Evolutionary conservation across 2,113 vertebrate species (phyloP).

Genomic region (Oreamnos americanus): DNA sequence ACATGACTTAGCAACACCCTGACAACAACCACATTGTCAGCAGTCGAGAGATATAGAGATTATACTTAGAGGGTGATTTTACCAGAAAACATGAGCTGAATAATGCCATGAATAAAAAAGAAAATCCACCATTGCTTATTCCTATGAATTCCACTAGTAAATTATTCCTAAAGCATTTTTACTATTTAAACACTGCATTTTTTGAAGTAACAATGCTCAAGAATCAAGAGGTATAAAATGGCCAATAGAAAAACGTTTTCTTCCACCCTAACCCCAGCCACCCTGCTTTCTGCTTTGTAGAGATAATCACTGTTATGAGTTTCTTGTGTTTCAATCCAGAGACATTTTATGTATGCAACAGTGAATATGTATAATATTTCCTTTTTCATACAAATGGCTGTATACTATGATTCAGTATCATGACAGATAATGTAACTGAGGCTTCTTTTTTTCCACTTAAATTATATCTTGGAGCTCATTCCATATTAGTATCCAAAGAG

Average conservation of each 20-base stretch:
- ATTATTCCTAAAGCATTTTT: neutral
- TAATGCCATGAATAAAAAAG: neutral
- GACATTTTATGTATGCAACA: neutral
- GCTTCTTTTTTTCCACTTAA: neutral
- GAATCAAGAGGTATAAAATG: constrained; percentile 1
- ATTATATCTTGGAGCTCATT: neutral
- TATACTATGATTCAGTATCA: neutral
- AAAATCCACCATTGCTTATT: neutral
- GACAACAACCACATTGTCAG: neutral
- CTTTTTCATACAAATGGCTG: neutral
- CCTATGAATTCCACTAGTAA: neutral
- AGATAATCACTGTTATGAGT: neutral
- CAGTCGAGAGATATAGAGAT: constrained; percentile 34
- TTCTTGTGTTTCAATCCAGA: neutral
- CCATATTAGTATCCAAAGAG: neutral
- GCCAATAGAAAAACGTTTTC: neutral
- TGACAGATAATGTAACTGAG: neutral
- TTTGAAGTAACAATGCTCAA: neutral
- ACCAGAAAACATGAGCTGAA: neutral
- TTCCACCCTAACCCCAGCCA: neutral
- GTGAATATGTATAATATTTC: neutral
- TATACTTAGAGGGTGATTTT: neutral
- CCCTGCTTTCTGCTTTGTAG: neutral
- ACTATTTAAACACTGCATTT: neutral
- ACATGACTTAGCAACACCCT: neutral